Conservation (phyloP, 2,113 vertebrate genomes). For the Ceyx melanurus region DNA sequence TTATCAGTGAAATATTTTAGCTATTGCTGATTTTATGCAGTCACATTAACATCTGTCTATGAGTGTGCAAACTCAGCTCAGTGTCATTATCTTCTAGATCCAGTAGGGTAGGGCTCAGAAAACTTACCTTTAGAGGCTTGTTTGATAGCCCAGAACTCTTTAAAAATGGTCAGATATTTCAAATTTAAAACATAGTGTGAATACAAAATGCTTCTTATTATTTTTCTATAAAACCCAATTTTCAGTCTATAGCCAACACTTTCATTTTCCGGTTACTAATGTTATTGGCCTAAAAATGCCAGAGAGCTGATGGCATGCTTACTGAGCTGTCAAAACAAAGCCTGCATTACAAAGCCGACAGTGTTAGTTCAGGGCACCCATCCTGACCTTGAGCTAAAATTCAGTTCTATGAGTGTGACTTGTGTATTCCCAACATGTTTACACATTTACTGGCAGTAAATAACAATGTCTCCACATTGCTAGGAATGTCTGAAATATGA, state of each 20-base stretch:
- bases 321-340: background rate
- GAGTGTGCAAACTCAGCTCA: background rate
- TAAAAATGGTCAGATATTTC: background rate
- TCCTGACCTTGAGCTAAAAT: background rate
- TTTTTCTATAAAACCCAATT: background rate
- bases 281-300: background rate
- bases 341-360: background rate
- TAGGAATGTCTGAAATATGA: background rate
- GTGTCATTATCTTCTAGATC: background rate
- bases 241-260: background rate
- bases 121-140: background rate
- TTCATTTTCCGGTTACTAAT: background rate
- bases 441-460: rapidly evolving
- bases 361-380: background rate
- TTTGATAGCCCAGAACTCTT: background rate
- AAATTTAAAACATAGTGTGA: background rate
- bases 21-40: background rate
- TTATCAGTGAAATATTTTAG: background rate
- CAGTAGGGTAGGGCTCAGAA: background rate
- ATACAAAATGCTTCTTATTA: background rate
- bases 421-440: background rate
- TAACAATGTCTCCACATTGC: background rate
- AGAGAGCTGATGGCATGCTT: background rate
- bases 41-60: background rate
- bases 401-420: background rate